phyloP scores from a whole-genome alignment of 1,140 invertebrate species.

The Temnothorax curvispinosus region DNA sequence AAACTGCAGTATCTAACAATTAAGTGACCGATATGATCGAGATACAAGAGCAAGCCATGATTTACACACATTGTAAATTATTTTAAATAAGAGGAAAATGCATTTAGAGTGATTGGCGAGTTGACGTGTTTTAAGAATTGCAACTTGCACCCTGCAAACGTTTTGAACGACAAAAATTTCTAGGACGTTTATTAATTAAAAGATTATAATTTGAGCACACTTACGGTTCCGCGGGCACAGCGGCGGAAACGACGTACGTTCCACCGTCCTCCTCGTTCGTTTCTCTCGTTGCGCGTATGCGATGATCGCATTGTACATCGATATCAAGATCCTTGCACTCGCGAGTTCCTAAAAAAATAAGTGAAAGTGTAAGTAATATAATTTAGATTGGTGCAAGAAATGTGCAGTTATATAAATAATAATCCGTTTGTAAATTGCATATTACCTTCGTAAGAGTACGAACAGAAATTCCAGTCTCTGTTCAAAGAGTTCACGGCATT shows the following conservation, averaged over 20 bases:
- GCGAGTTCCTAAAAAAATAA: constrained; percentile 83
- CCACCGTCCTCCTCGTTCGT: constrained; percentile 88
- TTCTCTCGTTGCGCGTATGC: constrained; percentile 84
- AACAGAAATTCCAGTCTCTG: constrained; percentile 97
- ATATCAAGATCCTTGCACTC: constrained; percentile 96
- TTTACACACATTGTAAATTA: not conserved
- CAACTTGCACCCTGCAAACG: not conserved
- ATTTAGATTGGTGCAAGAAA: not conserved
- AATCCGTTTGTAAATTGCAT: not conserved
- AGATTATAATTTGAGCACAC: constrained; percentile 76
- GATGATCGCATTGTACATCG: constrained; percentile 95
- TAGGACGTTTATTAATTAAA: not conserved
- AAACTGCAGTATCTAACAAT: not conserved
- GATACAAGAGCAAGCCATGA: constrained; percentile 21
- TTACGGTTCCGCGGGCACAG: constrained; percentile 94
- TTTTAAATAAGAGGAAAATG: not conserved
- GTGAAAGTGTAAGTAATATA: not conserved
- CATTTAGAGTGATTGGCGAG: not conserved
- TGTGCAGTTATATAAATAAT: not conserved
- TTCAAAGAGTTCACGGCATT: constrained; percentile 95
- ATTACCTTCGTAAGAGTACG: constrained; percentile 93
- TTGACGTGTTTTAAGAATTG: constrained; percentile 4
- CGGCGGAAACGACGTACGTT: constrained; percentile 92
- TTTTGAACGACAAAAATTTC: not conserved
- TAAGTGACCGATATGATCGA: constrained; percentile 1